Evolutionary conservation across 1,140 invertebrate genomes (phyloP), one percentile per base, ranked within the genome.

Genomic region (Hestina assimilis): DNA sequence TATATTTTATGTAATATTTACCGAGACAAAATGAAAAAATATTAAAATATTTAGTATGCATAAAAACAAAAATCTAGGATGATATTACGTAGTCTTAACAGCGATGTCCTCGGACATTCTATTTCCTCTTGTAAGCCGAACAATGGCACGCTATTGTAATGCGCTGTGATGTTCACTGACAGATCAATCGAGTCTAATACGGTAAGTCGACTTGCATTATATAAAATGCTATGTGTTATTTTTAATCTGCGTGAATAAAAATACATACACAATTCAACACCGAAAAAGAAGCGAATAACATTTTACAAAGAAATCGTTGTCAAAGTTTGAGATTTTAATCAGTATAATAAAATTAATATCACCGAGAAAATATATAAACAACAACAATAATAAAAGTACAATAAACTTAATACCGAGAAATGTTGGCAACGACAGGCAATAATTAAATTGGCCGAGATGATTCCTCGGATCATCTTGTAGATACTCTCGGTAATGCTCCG

Each of bases 381-480:
- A n/a, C n/a, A n/a, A n/a, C n/a, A n/a, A n/a, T n/a, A n/a, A 42
- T 50, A 14, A 50, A 17, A 29, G 17, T 48, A 48, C 48, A 57
- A 57, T 19, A 58, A 58, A 58, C 20, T 0, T 29, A 20, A 50
- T 58, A 46, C 33, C n/a, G 55, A 46, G 5, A 26, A 20, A 29
- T 20, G 35, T 46, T 55, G 23, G 14, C 31, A 17, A 19, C 35
- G 28, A 38, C 15, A 9, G 45, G 28, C 46, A 58, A 58, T 58
- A 51, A 58, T 58, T 58, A 51, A 58, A 58, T 58, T 58, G 38
- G 55, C 29, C 46, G 55, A 51, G 55, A 45, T 38, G 35, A 52
- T 33, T 50, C 24, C 33, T 33, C 31, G 53, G 53, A 56, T 55
- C 47, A 59, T 59, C 51, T 41, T 33, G 47, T 50, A 40, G 33